phyloP scores from a whole-genome alignment of 2,797 vertebrate species.

The Chaetophractus vellerosus region DNA sequence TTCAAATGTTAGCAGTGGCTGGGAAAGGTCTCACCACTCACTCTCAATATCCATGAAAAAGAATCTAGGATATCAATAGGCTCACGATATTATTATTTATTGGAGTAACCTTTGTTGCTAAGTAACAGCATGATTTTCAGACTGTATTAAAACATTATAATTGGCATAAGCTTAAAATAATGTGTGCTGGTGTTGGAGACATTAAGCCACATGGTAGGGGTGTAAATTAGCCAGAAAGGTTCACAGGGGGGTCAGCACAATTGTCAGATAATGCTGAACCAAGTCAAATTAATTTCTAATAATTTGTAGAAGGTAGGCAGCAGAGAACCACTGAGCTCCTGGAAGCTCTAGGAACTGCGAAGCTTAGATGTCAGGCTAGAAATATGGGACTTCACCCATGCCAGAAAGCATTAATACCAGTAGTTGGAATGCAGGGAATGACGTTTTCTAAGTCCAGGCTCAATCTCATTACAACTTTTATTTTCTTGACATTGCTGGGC shows the following conservation, averaged over 20 bases:
- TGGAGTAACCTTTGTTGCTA: slow-evolving; percentile 86
- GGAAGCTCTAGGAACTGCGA: slow-evolving; percentile 71
- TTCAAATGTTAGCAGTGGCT: background rate
- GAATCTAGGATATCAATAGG: slow-evolving; percentile 79
- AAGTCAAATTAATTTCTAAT: slow-evolving; percentile 87
- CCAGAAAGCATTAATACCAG: slow-evolving; percentile 77
- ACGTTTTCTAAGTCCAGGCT: slow-evolving; percentile 77
- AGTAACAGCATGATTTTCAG: slow-evolving; percentile 87
- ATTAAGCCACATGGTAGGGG: slow-evolving; percentile 78
- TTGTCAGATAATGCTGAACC: slow-evolving; percentile 87
- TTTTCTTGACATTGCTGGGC: slow-evolving; percentile 78
- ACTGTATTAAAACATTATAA: slow-evolving; percentile 86
- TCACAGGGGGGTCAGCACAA: slow-evolving; percentile 78
- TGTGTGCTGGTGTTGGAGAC: slow-evolving; percentile 79
- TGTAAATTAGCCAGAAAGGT: slow-evolving; percentile 86
- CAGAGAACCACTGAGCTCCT: slow-evolving; percentile 77
- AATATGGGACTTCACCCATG: slow-evolving; percentile 73
- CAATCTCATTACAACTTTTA: slow-evolving; percentile 75
- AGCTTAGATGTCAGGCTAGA: slow-evolving; percentile 81
- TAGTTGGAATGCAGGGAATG: slow-evolving; percentile 76
- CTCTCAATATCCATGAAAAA: slow-evolving; percentile 59
- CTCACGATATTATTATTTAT: slow-evolving; percentile 83
- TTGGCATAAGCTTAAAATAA: slow-evolving; percentile 87
- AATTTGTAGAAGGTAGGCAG: slow-evolving; percentile 79
- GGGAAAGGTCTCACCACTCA: slow-evolving; percentile 17